phyloP scores from a whole-genome alignment of 2,797 vertebrate genomes.

The Falco biarmicus region DNA sequence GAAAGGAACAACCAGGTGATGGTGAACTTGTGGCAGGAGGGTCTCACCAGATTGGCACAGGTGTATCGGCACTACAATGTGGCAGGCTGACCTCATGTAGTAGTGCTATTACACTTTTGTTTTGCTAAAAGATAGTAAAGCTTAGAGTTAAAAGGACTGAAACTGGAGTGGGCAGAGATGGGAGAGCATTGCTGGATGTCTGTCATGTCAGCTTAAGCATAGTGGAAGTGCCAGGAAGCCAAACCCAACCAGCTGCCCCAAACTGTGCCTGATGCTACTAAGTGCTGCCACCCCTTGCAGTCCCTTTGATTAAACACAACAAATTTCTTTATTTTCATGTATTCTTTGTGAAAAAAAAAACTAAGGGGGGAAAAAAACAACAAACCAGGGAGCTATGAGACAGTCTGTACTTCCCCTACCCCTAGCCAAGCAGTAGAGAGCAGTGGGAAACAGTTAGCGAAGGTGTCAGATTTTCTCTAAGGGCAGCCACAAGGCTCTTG shows the following conservation, averaged over 20 bases:
- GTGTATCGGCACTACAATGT: background rate
- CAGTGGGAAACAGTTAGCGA: constrained; percentile 26
- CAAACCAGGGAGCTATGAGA: background rate
- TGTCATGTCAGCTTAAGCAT: background rate
- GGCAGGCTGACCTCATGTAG: background rate
- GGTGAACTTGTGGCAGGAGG: background rate
- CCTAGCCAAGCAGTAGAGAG: constrained; percentile 7
- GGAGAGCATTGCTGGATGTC: background rate
- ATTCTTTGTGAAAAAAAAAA: background rate
- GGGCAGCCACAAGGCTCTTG: constrained; percentile 34
- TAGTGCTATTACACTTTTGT: background rate
- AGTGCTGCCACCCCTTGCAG: background rate
- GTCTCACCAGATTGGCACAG: background rate
- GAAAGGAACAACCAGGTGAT: background rate
- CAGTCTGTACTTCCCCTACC: background rate
- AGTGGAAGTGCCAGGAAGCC: background rate
- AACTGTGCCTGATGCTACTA: background rate
- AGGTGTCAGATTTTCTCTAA: constrained; percentile 72
- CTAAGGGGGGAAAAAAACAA: too few species aligned
- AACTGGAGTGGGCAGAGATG: background rate
- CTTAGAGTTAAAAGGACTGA: background rate
- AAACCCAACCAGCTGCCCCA: background rate
- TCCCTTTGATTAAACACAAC: background rate
- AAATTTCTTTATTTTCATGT: background rate
- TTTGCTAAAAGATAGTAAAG: background rate